Evolutionary conservation across 1,140 invertebrate genomes (phyloP).

Genomic region (Brachionus angularis): DNA sequence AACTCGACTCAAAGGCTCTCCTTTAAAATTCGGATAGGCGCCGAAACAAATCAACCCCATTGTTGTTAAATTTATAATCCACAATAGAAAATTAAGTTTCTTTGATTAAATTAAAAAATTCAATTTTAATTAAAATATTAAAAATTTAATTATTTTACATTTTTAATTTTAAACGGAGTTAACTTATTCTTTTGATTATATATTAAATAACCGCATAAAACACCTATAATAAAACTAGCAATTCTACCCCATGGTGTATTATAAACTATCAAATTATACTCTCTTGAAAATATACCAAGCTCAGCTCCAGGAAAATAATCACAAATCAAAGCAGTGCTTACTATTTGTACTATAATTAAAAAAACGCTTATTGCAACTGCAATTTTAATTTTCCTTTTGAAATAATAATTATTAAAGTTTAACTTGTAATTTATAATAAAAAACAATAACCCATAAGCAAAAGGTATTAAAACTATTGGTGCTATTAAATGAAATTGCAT

Average conservation of each 20-base stretch:
- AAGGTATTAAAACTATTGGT: slow-evolving; percentile 61
- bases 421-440: neutral
- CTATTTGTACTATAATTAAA: slow-evolving; percentile 44
- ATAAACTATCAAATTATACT: slow-evolving; percentile 63
- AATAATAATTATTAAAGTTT: slow-evolving; percentile 48
- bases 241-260: slow-evolving; percentile 64
- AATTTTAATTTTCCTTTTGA: slow-evolving; percentile 15
- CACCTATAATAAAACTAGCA: slow-evolving; percentile 60
- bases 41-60: neutral
- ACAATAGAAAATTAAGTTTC: neutral
- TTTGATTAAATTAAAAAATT: slow-evolving; percentile 1
- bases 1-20: neutral
- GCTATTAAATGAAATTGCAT: slow-evolving; percentile 72
- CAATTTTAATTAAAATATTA: neutral
- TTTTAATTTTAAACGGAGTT: neutral
- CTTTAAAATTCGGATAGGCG: neutral
- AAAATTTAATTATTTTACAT: neutral
- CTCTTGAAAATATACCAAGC: slow-evolving; percentile 10
- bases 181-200: neutral
- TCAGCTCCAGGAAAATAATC: slow-evolving; percentile 45
- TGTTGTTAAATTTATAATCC: neutral
- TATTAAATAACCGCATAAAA: slow-evolving; percentile 57
- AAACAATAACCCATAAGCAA: slow-evolving; percentile 43
- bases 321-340: slow-evolving; percentile 45
- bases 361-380: slow-evolving; percentile 5